Evolutionary conservation across 2,888 invertebrate species (phyloP).

Genomic region (Blastobasis adustella): DNA sequence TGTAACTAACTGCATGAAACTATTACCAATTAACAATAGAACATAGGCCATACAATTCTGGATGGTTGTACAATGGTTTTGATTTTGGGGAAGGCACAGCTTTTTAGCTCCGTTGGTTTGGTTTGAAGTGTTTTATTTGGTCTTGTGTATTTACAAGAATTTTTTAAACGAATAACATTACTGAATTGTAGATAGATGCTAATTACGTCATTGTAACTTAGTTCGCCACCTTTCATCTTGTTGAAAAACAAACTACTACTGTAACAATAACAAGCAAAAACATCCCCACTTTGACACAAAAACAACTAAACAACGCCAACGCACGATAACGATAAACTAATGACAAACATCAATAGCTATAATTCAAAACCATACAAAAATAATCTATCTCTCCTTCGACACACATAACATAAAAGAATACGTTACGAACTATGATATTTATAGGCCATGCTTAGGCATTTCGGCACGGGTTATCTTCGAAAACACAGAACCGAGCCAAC

Average conservation of each 20-base stretch:
- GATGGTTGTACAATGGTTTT: conserved; percentile 30
- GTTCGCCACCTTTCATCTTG: background rate
- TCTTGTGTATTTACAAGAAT: background rate
- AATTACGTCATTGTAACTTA: background rate
- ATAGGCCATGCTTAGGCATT: conserved; percentile 58
- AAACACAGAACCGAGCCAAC: conserved; percentile 20
- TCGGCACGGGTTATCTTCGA: conserved; percentile 26
- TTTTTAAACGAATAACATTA: background rate
- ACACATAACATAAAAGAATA: too few species aligned
- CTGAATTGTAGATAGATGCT: background rate
- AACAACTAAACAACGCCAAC: too few species aligned
- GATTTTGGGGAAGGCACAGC: conserved; percentile 33
- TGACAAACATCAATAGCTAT: too few species aligned
- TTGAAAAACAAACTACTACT: background rate
- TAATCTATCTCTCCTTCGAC: too few species aligned
- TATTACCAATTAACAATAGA: conserved; percentile 10
- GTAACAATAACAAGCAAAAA: too few species aligned
- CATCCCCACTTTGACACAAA: too few species aligned
- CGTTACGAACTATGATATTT: conserved; percentile 46
- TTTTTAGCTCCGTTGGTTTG: conserved; percentile 26
- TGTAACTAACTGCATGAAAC: conserved; percentile 6
- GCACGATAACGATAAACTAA: too few species aligned
- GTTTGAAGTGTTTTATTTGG: conserved; percentile 1
- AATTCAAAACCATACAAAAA: too few species aligned
- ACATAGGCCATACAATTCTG: conserved; percentile 22